A percentile compares a stretch with the other conserved stretches of the same genome.
Conservation (phyloP, 2,113 vertebrate genomes). For the Taxidea taxus region DNA sequence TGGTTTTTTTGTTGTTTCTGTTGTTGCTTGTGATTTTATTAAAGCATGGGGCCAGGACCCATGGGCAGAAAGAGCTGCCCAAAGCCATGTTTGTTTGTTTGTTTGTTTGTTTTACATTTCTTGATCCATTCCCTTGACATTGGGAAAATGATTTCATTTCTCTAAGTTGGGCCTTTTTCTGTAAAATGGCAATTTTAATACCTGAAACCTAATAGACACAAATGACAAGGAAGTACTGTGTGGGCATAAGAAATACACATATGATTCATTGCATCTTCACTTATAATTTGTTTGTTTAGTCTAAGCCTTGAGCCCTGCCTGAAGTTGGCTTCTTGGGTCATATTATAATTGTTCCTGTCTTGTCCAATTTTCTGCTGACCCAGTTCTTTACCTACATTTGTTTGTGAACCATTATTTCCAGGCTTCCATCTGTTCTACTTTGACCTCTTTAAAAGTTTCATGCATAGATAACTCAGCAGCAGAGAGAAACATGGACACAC, state of each 20-base stretch:
- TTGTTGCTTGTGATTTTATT: neutral
- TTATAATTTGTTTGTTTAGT: neutral
- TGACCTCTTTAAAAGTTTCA: constrained; percentile 27
- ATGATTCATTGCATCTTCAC: neutral
- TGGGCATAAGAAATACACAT: neutral
- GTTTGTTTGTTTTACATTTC: neutral
- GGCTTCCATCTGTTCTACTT: neutral
- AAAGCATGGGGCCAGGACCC: neutral
- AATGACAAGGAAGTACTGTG: neutral
- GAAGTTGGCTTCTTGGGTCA: neutral
- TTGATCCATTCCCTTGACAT: neutral
- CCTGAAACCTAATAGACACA: neutral
- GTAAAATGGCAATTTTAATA: neutral
- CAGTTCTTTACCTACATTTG: neutral
- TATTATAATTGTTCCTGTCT: neutral
- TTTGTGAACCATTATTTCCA: neutral
- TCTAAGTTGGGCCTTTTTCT: neutral
- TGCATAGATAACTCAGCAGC: neutral
- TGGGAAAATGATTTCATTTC: neutral
- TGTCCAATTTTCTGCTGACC: neutral
- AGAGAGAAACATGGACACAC: neutral
- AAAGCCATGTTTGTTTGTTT: neutral
- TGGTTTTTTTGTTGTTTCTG: too few relatives aligned
- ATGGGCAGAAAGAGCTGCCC: neutral
- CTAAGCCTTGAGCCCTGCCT: neutral